A percentile compares a stretch with the other conserved stretches of the same genome.
Conservation (phyloP, 1,140 invertebrate genomes). For the Lordiphosa clarofinis region DNA sequence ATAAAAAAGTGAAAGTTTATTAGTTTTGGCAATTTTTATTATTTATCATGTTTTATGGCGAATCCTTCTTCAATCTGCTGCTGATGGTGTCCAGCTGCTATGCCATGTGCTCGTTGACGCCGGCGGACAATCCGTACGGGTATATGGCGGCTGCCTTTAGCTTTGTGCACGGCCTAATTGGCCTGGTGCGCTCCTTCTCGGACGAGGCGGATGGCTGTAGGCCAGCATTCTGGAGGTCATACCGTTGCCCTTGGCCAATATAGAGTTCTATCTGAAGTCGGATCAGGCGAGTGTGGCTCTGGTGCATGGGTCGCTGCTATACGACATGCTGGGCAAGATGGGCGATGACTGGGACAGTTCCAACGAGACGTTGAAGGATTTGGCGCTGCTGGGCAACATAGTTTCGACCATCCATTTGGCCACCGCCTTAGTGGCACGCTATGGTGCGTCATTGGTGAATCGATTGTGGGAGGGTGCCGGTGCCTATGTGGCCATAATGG, state of each 20-base stretch:
- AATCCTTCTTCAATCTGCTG: constrained; percentile 17
- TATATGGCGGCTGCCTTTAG: constrained; percentile 49
- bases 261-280: constrained; percentile 41
- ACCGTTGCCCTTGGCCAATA: constrained; percentile 44
- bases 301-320: constrained; percentile 42
- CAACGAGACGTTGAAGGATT: constrained; percentile 46
- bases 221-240: constrained; percentile 34
- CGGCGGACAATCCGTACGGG: constrained; percentile 41
- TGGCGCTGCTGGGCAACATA: constrained; percentile 53
- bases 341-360: constrained; percentile 35
- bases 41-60: neutral
- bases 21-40: no score
- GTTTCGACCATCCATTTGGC: constrained; percentile 36
- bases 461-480: constrained; percentile 2
- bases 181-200: constrained; percentile 15
- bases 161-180: constrained; percentile 46
- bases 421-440: constrained; percentile 22
- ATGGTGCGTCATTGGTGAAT: constrained; percentile 22
- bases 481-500: constrained; percentile 16
- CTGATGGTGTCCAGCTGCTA: constrained; percentile 40
- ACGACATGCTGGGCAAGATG: constrained; percentile 47
- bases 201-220: constrained; percentile 26
- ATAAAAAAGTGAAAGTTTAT: no score
- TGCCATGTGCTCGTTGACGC: constrained; percentile 24
- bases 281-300: constrained; percentile 19